Conservation (phyloP, 2,797 vertebrate species). For the Onychomys arenicola region DNA sequence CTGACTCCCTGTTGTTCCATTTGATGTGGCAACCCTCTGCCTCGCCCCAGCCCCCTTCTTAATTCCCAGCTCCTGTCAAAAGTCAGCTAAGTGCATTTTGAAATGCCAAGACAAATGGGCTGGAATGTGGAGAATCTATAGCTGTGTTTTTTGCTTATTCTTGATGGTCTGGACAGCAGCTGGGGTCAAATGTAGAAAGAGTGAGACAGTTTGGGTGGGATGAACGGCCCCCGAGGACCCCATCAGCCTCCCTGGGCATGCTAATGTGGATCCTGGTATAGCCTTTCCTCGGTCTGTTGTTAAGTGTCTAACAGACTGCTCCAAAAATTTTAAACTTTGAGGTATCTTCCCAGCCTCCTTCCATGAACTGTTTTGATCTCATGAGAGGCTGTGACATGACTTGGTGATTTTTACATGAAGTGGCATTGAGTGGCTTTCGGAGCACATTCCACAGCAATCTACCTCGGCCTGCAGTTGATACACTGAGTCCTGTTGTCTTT, state of each 20-base stretch:
- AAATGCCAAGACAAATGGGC: slow-evolving; percentile 30
- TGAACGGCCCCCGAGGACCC: neutral
- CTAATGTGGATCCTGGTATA: neutral
- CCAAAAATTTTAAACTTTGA: slow-evolving; percentile 49
- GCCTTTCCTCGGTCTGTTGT: slow-evolving; percentile 46
- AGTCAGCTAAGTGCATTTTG: slow-evolving; percentile 19
- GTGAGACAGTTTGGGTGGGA: too few relatives aligned
- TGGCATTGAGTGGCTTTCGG: slow-evolving; percentile 56
- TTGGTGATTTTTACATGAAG: slow-evolving; percentile 25
- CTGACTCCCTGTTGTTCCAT: neutral
- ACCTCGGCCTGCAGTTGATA: slow-evolving; percentile 2
- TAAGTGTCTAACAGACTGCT: slow-evolving; percentile 42
- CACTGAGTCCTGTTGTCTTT: slow-evolving; percentile 59
- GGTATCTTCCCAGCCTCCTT: slow-evolving; percentile 39
- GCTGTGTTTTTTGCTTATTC: slow-evolving; percentile 25
- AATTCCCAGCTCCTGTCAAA: slow-evolving; percentile 1
- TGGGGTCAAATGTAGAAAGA: neutral
- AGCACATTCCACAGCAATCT: slow-evolving; percentile 69
- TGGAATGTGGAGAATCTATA: slow-evolving; percentile 52
- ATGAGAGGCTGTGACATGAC: neutral
- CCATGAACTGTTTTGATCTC: slow-evolving; percentile 39
- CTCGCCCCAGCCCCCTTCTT: neutral
- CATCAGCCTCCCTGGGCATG: neutral
- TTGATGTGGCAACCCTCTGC: neutral
- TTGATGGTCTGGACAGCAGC: neutral